Conservation (phyloP, 2,888 invertebrate genomes). For the Polia nebulosa region DNA sequence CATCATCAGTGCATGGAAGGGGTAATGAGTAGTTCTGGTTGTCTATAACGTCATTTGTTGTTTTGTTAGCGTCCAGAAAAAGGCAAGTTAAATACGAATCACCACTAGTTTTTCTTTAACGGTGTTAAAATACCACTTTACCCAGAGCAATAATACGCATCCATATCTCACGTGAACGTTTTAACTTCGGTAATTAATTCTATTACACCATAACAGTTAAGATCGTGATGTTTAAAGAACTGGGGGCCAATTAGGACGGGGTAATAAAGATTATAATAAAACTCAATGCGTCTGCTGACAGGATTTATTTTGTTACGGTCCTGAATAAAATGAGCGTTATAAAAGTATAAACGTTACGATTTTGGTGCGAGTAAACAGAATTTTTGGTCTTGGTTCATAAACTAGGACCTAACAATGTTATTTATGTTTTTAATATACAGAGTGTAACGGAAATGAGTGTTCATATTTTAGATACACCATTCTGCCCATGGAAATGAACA, state of each 20-base stretch:
- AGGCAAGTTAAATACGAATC: no score
- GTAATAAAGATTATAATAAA: slow-evolving; percentile 62
- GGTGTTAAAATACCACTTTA: neutral
- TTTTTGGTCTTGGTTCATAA: neutral
- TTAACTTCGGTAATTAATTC: slow-evolving; percentile 49
- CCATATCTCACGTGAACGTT: slow-evolving; percentile 27
- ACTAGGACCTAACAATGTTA: no score
- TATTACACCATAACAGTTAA: slow-evolving; percentile 52
- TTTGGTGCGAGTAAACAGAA: neutral
- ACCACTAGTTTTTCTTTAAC: neutral
- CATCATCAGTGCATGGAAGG: no score
- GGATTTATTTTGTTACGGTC: slow-evolving; percentile 54
- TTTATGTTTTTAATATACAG: no score
- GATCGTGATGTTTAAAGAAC: slow-evolving; percentile 56
- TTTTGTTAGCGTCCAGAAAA: no score
- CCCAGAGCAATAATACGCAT: neutral
- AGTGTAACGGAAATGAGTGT: no score
- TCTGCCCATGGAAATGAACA: no score
- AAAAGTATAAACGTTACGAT: slow-evolving; percentile 26
- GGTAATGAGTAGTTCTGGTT: no score
- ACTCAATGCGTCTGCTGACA: slow-evolving; percentile 52
- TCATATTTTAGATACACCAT: no score
- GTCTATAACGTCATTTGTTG: no score
- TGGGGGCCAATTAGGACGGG: slow-evolving; percentile 51
- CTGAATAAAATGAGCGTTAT: slow-evolving; percentile 42